Base-by-base conservation (phyloP, 1,140 invertebrate genomes). In the Helicoverpa zea region DNA sequence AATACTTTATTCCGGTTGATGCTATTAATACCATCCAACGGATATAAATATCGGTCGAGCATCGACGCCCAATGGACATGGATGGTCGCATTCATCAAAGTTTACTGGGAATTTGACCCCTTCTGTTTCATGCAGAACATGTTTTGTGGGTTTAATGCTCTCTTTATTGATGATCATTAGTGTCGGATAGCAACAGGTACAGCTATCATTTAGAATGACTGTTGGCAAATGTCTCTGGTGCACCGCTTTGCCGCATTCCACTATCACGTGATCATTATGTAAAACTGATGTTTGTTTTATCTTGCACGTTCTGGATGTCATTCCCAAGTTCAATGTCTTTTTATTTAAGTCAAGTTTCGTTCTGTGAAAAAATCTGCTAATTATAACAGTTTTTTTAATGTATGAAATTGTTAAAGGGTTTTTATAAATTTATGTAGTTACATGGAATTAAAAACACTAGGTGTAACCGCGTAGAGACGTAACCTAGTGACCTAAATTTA, bases 401-500 rank as follows among this genome's bases (percentile, higher is more conserved):
- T 54, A 18, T 10, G 16, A 18, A n/a, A 18, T 18, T 35, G 3
- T 35, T 23, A 23, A 0, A 23, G 18, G 18, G 1, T 11, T 58
- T 61, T 61, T 2, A 29, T 30, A 13, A 30, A 3, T 14, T 14
- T 61, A 12, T 70, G 5, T 43, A 43, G 9, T 43, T 43, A 64
- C 29, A 11, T 29, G 30, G 43, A 66, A 23, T 23, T 16, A 14
- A 68, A 49, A 49, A 49, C 47, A 68, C 18, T 59, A 75, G 54
- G 12, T 61, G 73, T 61, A 75, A 43, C 16, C 35, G 73, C 73
- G 49, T 49, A 75, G 10, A 13, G 35, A 3, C 58, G 56, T 16
- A 59, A 75, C 73, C 73, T 49, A 75, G 35, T 75, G 73, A 75
- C 73, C 73, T 51, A 75, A 75, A 61, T 75, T 75, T 51, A 13